Base-by-base conservation (phyloP, 2,797 vertebrate species). In the Rhinichthys osculus region DNA sequence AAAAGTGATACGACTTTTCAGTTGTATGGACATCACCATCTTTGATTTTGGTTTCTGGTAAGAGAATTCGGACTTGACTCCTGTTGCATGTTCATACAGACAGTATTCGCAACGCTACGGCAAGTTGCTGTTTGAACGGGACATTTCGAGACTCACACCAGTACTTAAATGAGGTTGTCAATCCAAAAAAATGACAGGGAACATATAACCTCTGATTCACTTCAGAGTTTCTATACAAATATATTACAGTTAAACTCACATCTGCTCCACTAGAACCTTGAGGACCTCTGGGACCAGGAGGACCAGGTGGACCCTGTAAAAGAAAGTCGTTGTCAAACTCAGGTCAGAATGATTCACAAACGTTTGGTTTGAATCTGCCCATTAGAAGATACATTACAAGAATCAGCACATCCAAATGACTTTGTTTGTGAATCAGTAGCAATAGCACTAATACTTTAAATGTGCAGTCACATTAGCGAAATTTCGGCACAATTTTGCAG, bases 201-300 rank as follows among this genome's bases (percentile, higher is more conserved):
- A 66, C 7, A 16, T 8, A 62, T 59, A 66, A 11, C 6, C 14
- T 33, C 3, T 7, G 62, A 66, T 66, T 66, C 30, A 33, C 30
- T 64, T 64, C 62, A 10, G 4, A 8, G 9, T 78, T 78, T 85
- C 14, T 21, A 17, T 81, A 76, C 5, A 72, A 50, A 33, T 79
- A 27, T 62, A 33, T 38, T 54, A 44, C 0, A 62, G 59, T 72
- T 30, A 79, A 86, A 95, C 98, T 97, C 95, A 99, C 98, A 88
- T 96, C 97, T 83, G 97, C 96, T 94, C 98, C 98, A 38, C 96
- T 96, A 81, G 97, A 86, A 91, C 98, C 98, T 87, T 98, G 98
- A 67, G 98, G 98, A 90, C 98, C 98, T 97, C 98, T 96, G 40
- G 98, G 98, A 70, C 98, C 98, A 77, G 98, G 98, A 84, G 98